These are phyloP conservation scores for Cheirogaleus medius DNA, from an alignment of 2,113 vertebrate species.

Conservation along the genomic window DNA sequence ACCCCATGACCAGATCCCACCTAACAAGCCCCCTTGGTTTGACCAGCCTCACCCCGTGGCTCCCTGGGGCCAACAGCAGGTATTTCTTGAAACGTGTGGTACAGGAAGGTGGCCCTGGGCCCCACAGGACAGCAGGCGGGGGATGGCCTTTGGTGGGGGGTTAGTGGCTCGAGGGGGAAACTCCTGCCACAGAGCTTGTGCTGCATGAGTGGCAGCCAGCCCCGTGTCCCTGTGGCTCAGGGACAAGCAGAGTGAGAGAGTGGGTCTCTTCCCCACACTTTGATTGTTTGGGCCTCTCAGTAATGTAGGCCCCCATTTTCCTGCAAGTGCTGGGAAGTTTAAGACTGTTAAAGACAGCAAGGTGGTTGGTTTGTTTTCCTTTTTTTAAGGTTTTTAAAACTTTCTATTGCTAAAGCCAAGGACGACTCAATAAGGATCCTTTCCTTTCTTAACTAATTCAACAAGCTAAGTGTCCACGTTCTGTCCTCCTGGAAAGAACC, in stretches of 20 bases:
- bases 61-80: conserved; percentile 92
- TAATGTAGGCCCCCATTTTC: not conserved
- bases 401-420: no score
- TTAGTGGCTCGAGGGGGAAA: not conserved
- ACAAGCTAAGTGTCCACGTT: not conserved
- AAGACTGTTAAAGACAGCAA: fast-evolving
- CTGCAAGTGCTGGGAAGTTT: not conserved
- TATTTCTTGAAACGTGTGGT: conserved; percentile 29
- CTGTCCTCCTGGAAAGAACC: not conserved
- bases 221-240: not conserved
- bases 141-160: not conserved
- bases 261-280: not conserved
- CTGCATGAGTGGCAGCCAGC: no score
- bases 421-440: not conserved
- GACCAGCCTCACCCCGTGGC: conserved; percentile 94
- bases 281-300: not conserved
- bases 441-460: not conserved
- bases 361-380: not conserved
- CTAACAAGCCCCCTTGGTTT: conserved; percentile 94
- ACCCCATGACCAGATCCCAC: conserved; percentile 89
- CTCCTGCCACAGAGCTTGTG: fast-evolving
- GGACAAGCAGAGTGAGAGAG: not conserved
- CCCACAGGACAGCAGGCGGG: no score
- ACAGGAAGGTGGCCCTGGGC: not conserved
- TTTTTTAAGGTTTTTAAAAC: no score